phyloP scores from a whole-genome alignment of 2,888 invertebrate species.

The Acronicta psi region DNA sequence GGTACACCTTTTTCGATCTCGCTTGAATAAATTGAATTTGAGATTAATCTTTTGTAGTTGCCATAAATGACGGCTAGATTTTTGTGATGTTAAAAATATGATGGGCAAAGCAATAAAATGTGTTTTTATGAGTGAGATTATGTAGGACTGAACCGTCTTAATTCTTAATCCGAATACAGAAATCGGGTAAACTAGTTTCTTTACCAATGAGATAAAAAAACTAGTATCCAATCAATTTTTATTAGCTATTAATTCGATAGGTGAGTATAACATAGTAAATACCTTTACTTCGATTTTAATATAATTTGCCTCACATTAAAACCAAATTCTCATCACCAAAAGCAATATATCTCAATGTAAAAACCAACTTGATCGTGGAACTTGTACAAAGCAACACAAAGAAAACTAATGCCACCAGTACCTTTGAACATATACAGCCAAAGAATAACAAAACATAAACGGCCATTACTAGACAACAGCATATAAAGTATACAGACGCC shows the following conservation, averaged over 20 bases:
- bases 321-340: too few relatives aligned
- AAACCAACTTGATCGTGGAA: conserved; percentile 15
- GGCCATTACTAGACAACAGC: conserved; percentile 51
- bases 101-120: conserved; percentile 58
- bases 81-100: conserved; percentile 64
- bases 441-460: conserved; percentile 55
- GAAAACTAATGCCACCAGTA: conserved; percentile 26
- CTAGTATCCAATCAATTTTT: conserved; percentile 28
- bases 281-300: conserved; percentile 8
- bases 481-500: conserved; percentile 69
- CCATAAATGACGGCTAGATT: conserved; percentile 73
- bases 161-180: conserved; percentile 37
- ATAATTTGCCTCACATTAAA: too few relatives aligned
- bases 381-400: conserved; percentile 20
- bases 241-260: conserved; percentile 8
- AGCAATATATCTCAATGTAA: not conserved
- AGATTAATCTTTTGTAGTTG: conserved; percentile 85
- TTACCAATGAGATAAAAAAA: conserved; percentile 33
- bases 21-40: conserved; percentile 88
- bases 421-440: conserved; percentile 42
- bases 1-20: conserved; percentile 84
- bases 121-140: conserved; percentile 47
- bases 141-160: conserved; percentile 43
- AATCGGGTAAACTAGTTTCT: conserved; percentile 14
- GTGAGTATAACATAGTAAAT: conserved; percentile 1